Evolutionary conservation across 2,113 vertebrate species (phyloP), one percentile per base, ranked within the genome.

Genomic region (Polyodon spathula): DNA sequence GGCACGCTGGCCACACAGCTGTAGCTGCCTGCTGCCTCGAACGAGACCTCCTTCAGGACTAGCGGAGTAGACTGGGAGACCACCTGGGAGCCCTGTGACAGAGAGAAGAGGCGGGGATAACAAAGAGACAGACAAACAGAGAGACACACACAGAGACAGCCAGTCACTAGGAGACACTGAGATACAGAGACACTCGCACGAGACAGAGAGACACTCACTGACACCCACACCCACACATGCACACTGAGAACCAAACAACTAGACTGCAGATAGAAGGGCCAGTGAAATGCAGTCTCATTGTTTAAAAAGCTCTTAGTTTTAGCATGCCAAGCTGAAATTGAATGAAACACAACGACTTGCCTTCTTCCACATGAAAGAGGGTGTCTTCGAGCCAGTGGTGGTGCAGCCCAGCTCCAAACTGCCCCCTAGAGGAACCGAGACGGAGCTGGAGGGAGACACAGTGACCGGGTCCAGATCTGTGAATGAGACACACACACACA

Each of bases 361-460:
- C 92, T 92, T 95, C 63, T 71, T 90, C 92, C 92, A 95, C 4
- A 77, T 70, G 5, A 90, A 48, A 0, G 73, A 72, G 2, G 88
- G 81, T 0, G 0, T 0, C 4, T 68, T 75, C 4, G 87, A 86
- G 12, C 85, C 87, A 42, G 41, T 78, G 0, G 75, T 83, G 6
- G 75, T 81, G 58, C 92, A 95, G 63, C 71, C 73, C 63, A 89
- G 71, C 1, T 80, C 68, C 0, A 81, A 54, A 1, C 54, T 73
- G 15, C 70, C 73, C 6, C 78, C 82, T 1, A 86, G 60, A 44
- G 54, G 62, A n/a, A 80, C 60, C 0, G 54, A 41, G 14, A 82
- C 68, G 6, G 80, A 69, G 0, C 73, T 69, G 4, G 10, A 40
- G 0, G 75, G 51, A 14, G 6, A 62, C 67, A 89, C 66, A 57